Evolutionary conservation across 35 echinoderm and acorn worm species (phyloP).

Genomic region (Eucidaris tribuloides): DNA sequence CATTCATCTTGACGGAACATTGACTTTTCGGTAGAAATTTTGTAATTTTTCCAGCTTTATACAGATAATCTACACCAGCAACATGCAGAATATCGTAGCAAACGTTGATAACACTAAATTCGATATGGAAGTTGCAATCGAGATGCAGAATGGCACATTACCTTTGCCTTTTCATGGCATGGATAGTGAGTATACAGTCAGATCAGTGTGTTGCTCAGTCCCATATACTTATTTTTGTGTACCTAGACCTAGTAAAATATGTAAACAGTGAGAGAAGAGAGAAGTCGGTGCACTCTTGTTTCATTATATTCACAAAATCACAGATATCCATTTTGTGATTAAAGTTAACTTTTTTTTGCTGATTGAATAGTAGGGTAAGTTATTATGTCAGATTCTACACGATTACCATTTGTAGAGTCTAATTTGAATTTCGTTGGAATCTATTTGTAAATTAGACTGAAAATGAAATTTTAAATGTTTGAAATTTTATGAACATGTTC

Average conservation of each 20-base stretch:
- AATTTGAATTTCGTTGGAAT: no score
- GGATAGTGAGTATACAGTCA: conserved; percentile 85
- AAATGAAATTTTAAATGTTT: background rate
- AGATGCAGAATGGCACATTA: conserved; percentile 88
- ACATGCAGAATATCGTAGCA: conserved; percentile 85
- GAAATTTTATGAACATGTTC: background rate
- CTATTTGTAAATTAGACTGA: no score
- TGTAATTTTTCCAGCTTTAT: no score
- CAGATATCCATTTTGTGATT: background rate
- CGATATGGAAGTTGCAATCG: conserved; percentile 78
- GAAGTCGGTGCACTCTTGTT: background rate
- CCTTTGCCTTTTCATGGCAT: conserved; percentile 92
- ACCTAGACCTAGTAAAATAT: background rate
- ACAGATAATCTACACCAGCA: background rate
- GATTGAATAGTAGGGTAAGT: background rate
- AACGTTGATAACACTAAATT: conserved; percentile 86
- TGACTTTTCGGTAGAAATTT: no score
- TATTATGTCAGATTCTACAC: no score
- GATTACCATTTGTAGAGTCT: background rate
- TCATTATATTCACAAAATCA: background rate
- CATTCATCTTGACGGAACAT: no score
- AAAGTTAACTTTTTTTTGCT: background rate
- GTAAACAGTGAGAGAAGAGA: background rate
- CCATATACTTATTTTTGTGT: background rate
- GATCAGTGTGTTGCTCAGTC: background rate